phyloP scores from a whole-genome alignment of 2,113 vertebrate genomes.

The Centropristis striata region DNA sequence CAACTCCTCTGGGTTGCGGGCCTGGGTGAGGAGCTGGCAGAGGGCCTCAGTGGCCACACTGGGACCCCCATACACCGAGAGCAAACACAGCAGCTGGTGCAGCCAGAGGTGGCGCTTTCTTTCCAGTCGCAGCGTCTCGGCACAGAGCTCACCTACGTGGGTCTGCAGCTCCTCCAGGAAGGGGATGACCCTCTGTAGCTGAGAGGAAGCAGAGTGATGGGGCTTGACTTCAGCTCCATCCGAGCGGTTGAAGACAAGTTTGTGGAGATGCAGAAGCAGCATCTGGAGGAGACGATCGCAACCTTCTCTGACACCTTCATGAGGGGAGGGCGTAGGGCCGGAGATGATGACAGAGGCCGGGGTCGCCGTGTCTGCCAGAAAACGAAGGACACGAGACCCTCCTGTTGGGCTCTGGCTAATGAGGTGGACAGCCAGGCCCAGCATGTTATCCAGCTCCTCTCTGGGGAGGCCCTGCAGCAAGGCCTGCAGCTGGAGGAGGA shows the following conservation, averaged over 20 bases:
- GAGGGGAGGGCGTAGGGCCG: slow-evolving; percentile 85
- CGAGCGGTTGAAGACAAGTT: slow-evolving; percentile 90
- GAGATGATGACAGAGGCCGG: slow-evolving; percentile 94
- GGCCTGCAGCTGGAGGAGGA: slow-evolving; percentile 93
- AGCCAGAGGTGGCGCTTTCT: slow-evolving; percentile 94
- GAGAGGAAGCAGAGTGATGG: slow-evolving; percentile 66
- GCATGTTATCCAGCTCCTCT: slow-evolving; percentile 93
- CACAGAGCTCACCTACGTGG: slow-evolving; percentile 90
- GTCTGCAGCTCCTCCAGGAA: slow-evolving; percentile 91
- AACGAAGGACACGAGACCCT: slow-evolving; percentile 89
- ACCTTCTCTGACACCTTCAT: slow-evolving; percentile 91
- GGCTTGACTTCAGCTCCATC: slow-evolving; percentile 77
- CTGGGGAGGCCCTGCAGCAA: slow-evolving; percentile 87
- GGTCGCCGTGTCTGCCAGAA: slow-evolving; percentile 92
- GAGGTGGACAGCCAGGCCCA: slow-evolving; percentile 91
- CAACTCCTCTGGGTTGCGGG: slow-evolving; percentile 90
- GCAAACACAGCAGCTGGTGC: slow-evolving; percentile 91
- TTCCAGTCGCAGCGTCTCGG: slow-evolving; percentile 90
- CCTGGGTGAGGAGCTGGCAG: slow-evolving; percentile 90
- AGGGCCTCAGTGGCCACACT: slow-evolving; percentile 91
- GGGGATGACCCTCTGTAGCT: slow-evolving; percentile 85
- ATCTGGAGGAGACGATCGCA: slow-evolving; percentile 94
- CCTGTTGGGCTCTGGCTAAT: slow-evolving; percentile 93
- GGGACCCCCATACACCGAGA: slow-evolving; percentile 90
- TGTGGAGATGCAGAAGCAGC: slow-evolving; percentile 93